Evolutionary conservation across 1,140 invertebrate genomes (phyloP).

Genomic region (Drosophila subobscura): DNA sequence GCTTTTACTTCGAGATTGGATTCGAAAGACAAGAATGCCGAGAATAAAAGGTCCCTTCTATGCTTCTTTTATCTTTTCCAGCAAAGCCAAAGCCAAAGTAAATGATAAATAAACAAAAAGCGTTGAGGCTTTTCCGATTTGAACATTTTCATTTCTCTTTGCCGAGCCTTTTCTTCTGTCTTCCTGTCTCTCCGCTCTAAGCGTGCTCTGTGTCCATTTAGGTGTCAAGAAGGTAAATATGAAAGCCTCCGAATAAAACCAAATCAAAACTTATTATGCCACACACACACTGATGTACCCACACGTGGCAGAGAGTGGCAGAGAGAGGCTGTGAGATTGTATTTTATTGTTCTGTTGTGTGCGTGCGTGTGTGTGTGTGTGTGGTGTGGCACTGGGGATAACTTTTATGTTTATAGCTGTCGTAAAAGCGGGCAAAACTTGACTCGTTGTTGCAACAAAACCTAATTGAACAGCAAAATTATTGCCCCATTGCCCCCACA

Average conservation of each 20-base stretch:
- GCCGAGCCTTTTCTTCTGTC: not conserved
- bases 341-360: constrained; percentile 50
- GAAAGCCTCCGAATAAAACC: constrained; percentile 62
- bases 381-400: constrained; percentile 44
- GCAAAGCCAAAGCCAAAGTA: constrained; percentile 2
- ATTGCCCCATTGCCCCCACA: constrained; percentile 46
- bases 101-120: constrained; percentile 59
- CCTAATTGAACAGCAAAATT: constrained; percentile 80
- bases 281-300: constrained; percentile 62
- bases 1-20: constrained; percentile 14
- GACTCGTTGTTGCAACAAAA: constrained; percentile 70
- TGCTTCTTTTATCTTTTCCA: not conserved
- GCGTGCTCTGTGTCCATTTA: constrained; percentile 67
- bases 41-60: not conserved
- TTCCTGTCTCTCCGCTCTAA: not conserved
- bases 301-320: not conserved
- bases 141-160: constrained; percentile 46
- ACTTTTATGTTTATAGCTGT: constrained; percentile 77
- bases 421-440: constrained; percentile 60
- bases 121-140: constrained; percentile 40
- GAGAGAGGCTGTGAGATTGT: constrained; percentile 22
- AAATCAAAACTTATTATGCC: constrained; percentile 81
- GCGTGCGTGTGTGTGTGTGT: constrained; percentile 16
- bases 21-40: too few species aligned
- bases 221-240: constrained; percentile 73